phyloP scores from a whole-genome alignment of 2,888 invertebrate genomes.

The Oxytorus armatus region DNA sequence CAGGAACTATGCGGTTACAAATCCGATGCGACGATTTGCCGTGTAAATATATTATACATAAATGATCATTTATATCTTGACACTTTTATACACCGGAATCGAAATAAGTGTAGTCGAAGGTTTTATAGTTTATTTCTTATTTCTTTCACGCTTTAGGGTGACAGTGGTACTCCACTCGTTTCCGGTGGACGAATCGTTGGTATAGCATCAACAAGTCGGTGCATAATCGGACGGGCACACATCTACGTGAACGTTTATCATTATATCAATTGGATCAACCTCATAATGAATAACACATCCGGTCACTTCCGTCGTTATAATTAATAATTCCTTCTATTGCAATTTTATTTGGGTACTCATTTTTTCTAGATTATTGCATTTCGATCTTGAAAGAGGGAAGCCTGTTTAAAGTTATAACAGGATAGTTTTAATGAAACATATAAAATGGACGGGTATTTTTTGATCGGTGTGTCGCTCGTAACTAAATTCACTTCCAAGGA shows the following conservation, averaged over 20 bases:
- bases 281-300: neutral
- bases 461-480: too few relatives aligned
- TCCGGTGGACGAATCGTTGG: neutral
- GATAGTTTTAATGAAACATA: too few relatives aligned
- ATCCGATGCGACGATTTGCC: slow-evolving; percentile 7
- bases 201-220: neutral
- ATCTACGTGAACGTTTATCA: neutral
- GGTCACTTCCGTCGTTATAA: too few relatives aligned
- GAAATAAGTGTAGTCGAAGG: neutral
- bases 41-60: neutral
- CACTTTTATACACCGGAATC: neutral
- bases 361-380: too few relatives aligned
- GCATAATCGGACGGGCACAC: neutral
- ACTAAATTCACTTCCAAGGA: too few relatives aligned
- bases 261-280: slow-evolving; percentile 11
- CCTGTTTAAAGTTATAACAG: too few relatives aligned
- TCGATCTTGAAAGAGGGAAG: too few relatives aligned
- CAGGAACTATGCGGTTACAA: slow-evolving; percentile 12
- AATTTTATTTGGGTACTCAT: too few relatives aligned
- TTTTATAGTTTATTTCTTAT: neutral
- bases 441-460: too few relatives aligned
- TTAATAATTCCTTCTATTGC: too few relatives aligned
- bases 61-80: neutral
- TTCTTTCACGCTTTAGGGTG: slow-evolving; percentile 2
- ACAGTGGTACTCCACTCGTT: slow-evolving; percentile 23